Percentiles rank a stretch among this genome's conserved stretches.
Conservation (phyloP, 1,140 invertebrate genomes). For the Ooceraea biroi region DNA sequence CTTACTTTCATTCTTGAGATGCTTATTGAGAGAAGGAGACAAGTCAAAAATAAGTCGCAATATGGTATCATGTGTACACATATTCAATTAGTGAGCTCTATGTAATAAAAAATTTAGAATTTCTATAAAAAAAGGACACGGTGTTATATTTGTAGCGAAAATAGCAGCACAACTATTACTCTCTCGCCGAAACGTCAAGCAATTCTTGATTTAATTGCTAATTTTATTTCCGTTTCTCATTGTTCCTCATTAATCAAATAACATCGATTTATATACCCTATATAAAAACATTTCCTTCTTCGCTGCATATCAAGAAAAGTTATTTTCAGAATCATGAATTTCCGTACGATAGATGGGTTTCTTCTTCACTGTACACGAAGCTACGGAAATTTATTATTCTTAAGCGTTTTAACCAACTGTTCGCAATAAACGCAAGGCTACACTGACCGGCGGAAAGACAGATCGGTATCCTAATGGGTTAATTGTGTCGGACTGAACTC, state of each 20-base stretch:
- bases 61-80: not conserved
- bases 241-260: no score
- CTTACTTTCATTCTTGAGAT: slow-evolving; percentile 8
- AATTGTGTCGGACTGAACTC: slow-evolving; percentile 51
- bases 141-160: not conserved
- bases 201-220: not conserved
- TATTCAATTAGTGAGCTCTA: not conserved
- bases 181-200: no score
- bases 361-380: not conserved
- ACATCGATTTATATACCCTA: no score
- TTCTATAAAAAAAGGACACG: not conserved
- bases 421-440: not conserved
- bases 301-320: no score
- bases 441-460: not conserved
- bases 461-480: slow-evolving; percentile 16
- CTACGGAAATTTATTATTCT: not conserved
- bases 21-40: not conserved
- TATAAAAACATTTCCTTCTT: no score
- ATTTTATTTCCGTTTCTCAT: not conserved
- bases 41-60: not conserved
- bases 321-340: not conserved
- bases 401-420: slow-evolving; percentile 8
- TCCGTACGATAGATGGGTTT: not conserved
- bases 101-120: not conserved
- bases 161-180: not conserved